Evolutionary conservation across 2,888 invertebrate genomes (phyloP).

Genomic region (Drosophila pegasa): DNA sequence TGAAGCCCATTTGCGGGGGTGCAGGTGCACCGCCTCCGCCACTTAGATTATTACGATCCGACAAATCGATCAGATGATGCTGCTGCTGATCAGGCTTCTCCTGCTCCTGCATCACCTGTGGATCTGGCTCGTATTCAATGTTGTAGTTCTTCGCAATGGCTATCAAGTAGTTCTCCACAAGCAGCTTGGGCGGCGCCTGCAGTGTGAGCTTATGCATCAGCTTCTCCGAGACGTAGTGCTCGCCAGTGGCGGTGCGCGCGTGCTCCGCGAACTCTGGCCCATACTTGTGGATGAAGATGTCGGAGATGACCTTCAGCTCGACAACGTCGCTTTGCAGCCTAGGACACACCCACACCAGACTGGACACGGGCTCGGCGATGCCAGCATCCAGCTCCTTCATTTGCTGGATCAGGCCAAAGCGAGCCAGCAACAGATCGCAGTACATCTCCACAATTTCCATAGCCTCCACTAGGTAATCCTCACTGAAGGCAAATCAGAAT

Average conservation of each 20-base stretch:
- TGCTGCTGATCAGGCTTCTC: slow-evolving; percentile 84
- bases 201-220: slow-evolving; percentile 96
- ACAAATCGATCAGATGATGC: slow-evolving; percentile 89
- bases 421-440: slow-evolving; percentile 97
- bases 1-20: slow-evolving; percentile 92
- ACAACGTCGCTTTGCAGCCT: slow-evolving; percentile 94
- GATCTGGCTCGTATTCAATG: slow-evolving; percentile 97
- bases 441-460: slow-evolving; percentile 99
- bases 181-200: slow-evolving; percentile 96
- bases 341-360: slow-evolving; percentile 96
- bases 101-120: slow-evolving; percentile 93
- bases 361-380: slow-evolving; percentile 97
- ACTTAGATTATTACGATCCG: slow-evolving; percentile 87
- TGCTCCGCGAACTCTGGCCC: slow-evolving; percentile 96
- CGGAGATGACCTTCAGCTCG: slow-evolving; percentile 92
- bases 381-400: slow-evolving; percentile 99
- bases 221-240: slow-evolving; percentile 95
- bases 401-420: slow-evolving; percentile 98
- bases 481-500: slow-evolving; percentile 86
- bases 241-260: slow-evolving; percentile 94
- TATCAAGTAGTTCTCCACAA: slow-evolving; percentile 96
- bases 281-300: slow-evolving; percentile 94
- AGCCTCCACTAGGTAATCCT: slow-evolving; percentile 99
- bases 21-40: slow-evolving; percentile 85
- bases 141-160: slow-evolving; percentile 98